Conservation (phyloP, 2,113 vertebrate species). For the Apteryx mantelli region DNA sequence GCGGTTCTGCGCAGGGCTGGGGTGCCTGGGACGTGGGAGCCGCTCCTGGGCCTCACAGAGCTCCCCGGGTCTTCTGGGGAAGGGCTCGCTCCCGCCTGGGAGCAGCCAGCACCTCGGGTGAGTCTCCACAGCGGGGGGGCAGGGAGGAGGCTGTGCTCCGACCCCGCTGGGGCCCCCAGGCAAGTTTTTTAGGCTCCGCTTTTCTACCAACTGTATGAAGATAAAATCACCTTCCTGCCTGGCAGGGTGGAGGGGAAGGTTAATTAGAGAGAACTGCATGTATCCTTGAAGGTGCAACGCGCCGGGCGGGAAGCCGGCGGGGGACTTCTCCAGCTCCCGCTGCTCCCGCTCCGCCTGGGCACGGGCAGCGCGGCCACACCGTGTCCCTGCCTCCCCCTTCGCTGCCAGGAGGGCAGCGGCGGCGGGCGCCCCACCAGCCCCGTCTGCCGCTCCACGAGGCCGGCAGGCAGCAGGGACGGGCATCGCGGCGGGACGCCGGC, state of each 20-base stretch:
- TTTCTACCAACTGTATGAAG: not conserved
- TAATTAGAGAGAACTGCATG: not conserved
- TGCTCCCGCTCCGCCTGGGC: not conserved
- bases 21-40: not conserved
- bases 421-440: no score
- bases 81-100: not conserved
- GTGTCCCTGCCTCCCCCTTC: no score
- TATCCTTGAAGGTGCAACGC: not conserved
- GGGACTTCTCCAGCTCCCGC: not conserved
- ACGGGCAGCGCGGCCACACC: rapidly evolving
- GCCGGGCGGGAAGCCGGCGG: rapidly evolving
- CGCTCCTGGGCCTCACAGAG: not conserved
- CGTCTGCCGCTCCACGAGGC: no score
- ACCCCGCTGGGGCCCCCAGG: rapidly evolving
- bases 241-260: not conserved
- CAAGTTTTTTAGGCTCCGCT: not conserved
- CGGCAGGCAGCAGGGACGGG: no score
- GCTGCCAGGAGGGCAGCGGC: no score
- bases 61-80: not conserved
- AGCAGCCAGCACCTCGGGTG: not conserved
- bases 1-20: not conserved
- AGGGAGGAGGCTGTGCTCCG: not conserved
- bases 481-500: no score
- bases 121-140: not conserved
- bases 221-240: not conserved